Percentiles rank a stretch among this genome's conserved stretches.
Evolutionary conservation across 2,888 invertebrate species (phyloP).

Genomic region (Dione juno): DNA sequence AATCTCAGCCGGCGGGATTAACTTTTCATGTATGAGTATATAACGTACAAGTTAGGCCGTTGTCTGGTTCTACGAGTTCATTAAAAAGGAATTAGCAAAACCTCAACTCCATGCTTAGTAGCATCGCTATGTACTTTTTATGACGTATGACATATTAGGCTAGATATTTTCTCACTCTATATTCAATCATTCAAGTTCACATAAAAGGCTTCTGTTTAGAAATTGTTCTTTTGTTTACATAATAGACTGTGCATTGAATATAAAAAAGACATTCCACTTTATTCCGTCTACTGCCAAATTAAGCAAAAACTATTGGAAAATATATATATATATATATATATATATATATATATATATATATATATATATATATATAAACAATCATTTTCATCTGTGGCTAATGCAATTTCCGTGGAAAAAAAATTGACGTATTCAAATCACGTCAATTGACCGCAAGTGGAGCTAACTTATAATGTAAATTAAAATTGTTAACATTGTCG

Average conservation of each 20-base stretch:
- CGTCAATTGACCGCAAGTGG: no score
- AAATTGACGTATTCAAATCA: no score
- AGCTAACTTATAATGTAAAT: no score
- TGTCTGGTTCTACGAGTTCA: constrained; percentile 10
- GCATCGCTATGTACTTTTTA: constrained; percentile 2
- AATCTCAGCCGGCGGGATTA: background rate
- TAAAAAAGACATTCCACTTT: background rate
- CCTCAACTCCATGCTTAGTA: constrained; percentile 5
- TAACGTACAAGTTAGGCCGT: background rate
- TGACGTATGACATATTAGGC: constrained; percentile 1
- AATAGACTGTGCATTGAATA: background rate
- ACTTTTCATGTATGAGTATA: background rate
- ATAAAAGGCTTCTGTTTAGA: background rate
- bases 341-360: no score
- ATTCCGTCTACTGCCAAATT: background rate
- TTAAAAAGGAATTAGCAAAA: constrained; percentile 22
- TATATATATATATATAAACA: no score
- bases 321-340: no score
- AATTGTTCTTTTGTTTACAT: constrained; percentile 17
- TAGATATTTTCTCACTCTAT: background rate
- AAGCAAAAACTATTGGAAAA: background rate
- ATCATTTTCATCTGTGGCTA: no score
- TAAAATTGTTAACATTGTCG: no score
- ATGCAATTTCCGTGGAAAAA: no score
- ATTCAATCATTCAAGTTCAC: constrained; percentile 1